phyloP scores from a whole-genome alignment of 2,797 vertebrate genomes.

The Labroides dimidiatus region DNA sequence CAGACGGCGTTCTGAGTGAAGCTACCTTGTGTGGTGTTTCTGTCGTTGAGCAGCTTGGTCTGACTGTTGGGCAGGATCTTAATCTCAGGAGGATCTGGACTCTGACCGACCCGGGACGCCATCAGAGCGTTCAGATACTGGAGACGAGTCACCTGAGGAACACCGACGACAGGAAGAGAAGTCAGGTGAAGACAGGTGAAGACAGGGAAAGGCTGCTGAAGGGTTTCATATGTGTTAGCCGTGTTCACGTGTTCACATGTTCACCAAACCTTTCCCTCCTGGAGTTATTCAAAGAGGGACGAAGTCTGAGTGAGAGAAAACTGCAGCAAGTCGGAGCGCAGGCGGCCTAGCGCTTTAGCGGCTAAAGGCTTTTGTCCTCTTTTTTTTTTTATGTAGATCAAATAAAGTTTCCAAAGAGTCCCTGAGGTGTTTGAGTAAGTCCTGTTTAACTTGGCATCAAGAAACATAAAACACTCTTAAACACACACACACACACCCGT shows the following conservation, averaged over 20 bases:
- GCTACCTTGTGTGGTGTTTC: conserved; percentile 82
- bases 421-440: no score
- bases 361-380: no score
- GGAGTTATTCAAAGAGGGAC: no score
- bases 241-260: no score
- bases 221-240: no score
- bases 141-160: conserved; percentile 87
- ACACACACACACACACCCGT: conserved; percentile 72
- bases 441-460: no score
- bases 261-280: no score
- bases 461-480: background rate
- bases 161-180: background rate
- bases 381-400: no score
- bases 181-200: background rate
- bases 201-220: background rate
- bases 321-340: no score
- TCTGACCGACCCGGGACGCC: conserved; percentile 86
- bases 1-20: conserved; percentile 10
- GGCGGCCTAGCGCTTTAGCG: no score
- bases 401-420: no score
- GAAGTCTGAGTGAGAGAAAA: no score
- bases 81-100: conserved; percentile 85
- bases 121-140: conserved; percentile 93
- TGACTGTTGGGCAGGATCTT: conserved; percentile 91
- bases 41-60: conserved; percentile 88